Evolutionary conservation across 1,140 invertebrate species (phyloP), one percentile per base, ranked within the genome.

Genomic region (Wiebesia pumilae): DNA sequence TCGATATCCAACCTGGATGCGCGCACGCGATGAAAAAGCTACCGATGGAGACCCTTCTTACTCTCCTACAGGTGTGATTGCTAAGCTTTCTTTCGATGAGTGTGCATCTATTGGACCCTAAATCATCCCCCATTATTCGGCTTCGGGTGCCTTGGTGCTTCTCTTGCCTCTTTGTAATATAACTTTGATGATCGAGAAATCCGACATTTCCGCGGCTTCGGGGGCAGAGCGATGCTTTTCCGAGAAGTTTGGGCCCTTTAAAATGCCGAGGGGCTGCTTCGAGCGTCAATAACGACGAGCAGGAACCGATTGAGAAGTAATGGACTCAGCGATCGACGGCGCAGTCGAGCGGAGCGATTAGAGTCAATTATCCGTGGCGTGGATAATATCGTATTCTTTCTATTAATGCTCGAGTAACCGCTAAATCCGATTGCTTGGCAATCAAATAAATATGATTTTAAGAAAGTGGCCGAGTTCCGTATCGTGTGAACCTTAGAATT

Each of bases 51-150:
- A 10, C 47, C 19, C 35, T 73, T 73, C 47, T 83, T 73, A 21
- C 67, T 24, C 78, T 65, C 65, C 30, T 33, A 78, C 58, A 24
- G 84, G 69, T 54, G 82, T 58, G 47, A 75, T 54, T 51, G 86
- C 30, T 27, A 21, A 27, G 27, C 21, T 35, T 24, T 71, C 35
- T 71, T 35, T 14, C 67, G 16, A 27, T 27, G 58, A 62, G 24
- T 27, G 21, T 10, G 10, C 58, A 47, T 14, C 6, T 21, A 10
- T 24, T 10, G 58, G 24, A 2, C 58, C 58, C 21, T 62, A 62
- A 62, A 21, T 62, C 58, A 62, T 62, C 58, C 58, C 19, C 51
- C 51, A 54, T 54, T 54, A 54, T 54, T 54, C 6, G 14, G 1
- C 51, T 54, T n/a, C n/a, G n/a, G n/a, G n/a, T n/a, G n/a, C 51